phyloP scores from a whole-genome alignment of 1,140 invertebrate genomes.

The Drosophila quadrilineata region DNA sequence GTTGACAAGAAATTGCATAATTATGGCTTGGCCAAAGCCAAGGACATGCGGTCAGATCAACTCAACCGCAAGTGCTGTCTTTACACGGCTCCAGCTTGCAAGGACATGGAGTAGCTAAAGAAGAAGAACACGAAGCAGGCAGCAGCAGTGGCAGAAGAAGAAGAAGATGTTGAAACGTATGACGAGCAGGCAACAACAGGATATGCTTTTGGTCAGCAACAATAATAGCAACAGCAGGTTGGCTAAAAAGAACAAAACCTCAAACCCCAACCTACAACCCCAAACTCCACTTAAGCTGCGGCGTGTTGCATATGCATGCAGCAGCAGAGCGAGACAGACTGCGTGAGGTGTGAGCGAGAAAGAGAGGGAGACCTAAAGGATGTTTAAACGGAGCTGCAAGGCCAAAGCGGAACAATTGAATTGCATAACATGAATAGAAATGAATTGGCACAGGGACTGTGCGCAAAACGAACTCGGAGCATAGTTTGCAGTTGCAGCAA shows the following conservation, averaged over 20 bases:
- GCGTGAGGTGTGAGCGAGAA: too few species aligned
- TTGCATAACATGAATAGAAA: slow-evolving; percentile 79
- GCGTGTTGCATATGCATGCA: slow-evolving; percentile 56
- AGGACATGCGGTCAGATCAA: slow-evolving; percentile 78
- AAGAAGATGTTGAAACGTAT: not conserved
- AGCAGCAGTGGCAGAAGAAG: not conserved
- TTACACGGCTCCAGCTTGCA: slow-evolving; percentile 55
- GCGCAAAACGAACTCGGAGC: not conserved
- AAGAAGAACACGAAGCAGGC: not conserved
- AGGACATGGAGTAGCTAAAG: slow-evolving; percentile 23
- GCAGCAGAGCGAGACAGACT: slow-evolving; percentile 13
- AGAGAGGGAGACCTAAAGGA: too few species aligned
- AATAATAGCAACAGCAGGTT: slow-evolving; percentile 17
- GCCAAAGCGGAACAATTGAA: slow-evolving; percentile 56
- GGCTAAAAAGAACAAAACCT: slow-evolving; percentile 17
- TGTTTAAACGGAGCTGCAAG: slow-evolving; percentile 27
- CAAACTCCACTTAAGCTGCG: not conserved
- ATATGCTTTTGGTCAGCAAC: slow-evolving; percentile 31
- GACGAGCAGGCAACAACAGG: too few species aligned
- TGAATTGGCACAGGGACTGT: slow-evolving; percentile 48
- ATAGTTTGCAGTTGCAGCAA: slow-evolving; percentile 18
- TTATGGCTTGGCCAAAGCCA: slow-evolving; percentile 80
- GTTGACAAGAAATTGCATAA: slow-evolving; percentile 81
- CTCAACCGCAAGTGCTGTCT: slow-evolving; percentile 75
- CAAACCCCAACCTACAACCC: not conserved